These are phyloP conservation scores for Schizotus pectinicornis DNA, from an alignment of 2,888 invertebrate species.

Conservation along the genomic window DNA sequence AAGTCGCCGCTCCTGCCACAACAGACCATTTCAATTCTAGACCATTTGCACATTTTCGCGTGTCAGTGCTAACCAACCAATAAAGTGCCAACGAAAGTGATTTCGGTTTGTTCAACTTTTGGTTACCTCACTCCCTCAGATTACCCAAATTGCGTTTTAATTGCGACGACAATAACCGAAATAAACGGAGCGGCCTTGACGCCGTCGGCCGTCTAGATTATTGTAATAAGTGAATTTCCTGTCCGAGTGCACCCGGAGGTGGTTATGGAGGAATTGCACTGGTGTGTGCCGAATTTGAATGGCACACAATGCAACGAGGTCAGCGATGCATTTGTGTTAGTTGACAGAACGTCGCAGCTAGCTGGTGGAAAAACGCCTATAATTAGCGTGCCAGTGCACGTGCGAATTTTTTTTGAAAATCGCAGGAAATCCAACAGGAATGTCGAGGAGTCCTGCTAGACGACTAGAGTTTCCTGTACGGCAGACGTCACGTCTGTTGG, in stretches of 20 bases:
- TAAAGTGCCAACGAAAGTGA: slow-evolving; percentile 14
- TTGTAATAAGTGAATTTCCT: slow-evolving; percentile 23
- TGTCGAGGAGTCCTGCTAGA: slow-evolving; percentile 11
- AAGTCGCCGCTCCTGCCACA: not conserved
- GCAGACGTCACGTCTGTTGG: slow-evolving; percentile 41
- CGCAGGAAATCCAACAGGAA: too few species aligned
- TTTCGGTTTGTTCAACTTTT: not conserved
- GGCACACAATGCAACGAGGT: too few species aligned
- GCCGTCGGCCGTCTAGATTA: too few species aligned
- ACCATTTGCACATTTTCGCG: slow-evolving; percentile 23
- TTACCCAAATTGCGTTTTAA: too few species aligned
- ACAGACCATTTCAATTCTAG: not conserved
- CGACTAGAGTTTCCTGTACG: slow-evolving; percentile 36
- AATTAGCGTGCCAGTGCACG: too few species aligned
- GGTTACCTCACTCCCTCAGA: too few species aligned
- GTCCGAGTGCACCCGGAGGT: slow-evolving; percentile 15
- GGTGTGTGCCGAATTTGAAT: too few species aligned
- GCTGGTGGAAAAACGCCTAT: too few species aligned
- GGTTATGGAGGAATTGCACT: slow-evolving; percentile 8
- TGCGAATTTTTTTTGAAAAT: too few species aligned
- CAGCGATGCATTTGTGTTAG: too few species aligned
- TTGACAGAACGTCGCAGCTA: too few species aligned
- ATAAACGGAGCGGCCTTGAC: slow-evolving; percentile 14
- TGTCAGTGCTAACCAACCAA: slow-evolving; percentile 19
- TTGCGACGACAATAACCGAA: slow-evolving; percentile 10